A percentile compares a stretch with the other conserved stretches of the same genome.
These are phyloP conservation scores for Nephrotoma flavescens DNA, from an alignment of 2,888 invertebrate genomes.

Conservation along the genomic window DNA sequence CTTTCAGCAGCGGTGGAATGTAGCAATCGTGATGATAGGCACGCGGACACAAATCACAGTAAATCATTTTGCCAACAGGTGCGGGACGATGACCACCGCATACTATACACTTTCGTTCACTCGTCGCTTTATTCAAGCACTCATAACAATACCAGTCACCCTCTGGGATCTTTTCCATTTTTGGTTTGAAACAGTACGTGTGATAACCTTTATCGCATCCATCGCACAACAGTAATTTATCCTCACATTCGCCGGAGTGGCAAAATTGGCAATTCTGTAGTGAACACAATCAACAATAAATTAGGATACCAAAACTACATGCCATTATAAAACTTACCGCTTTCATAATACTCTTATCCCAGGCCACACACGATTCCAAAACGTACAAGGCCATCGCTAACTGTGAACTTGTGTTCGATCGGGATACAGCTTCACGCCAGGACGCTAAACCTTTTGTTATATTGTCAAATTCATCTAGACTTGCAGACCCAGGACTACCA, in stretches of 20 bases:
- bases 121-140: slow-evolving; percentile 86
- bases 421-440: slow-evolving; percentile 81
- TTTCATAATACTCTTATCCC: slow-evolving; percentile 99
- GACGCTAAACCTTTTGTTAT: slow-evolving; percentile 48
- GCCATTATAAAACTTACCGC: slow-evolving; percentile 58
- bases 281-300: slow-evolving; percentile 15
- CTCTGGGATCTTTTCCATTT: slow-evolving; percentile 91
- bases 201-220: slow-evolving; percentile 98
- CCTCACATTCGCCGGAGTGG: slow-evolving; percentile 90
- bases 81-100: slow-evolving; percentile 60
- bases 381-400: slow-evolving; percentile 80
- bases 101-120: slow-evolving; percentile 85
- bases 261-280: slow-evolving; percentile 94
- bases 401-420: slow-evolving; percentile 78
- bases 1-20: slow-evolving; percentile 70
- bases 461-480: not conserved
- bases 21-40: slow-evolving; percentile 90
- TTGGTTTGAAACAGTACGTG: slow-evolving; percentile 95
- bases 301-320: not conserved
- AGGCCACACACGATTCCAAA: slow-evolving; percentile 84
- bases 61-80: slow-evolving; percentile 48
- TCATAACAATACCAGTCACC: slow-evolving; percentile 98
- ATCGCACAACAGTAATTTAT: slow-evolving; percentile 86
- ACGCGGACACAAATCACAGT: slow-evolving; percentile 80
- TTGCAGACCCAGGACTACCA: not conserved